Evolutionary conservation across 2,797 vertebrate species (phyloP).

Genomic region (Alcedo atthis): DNA sequence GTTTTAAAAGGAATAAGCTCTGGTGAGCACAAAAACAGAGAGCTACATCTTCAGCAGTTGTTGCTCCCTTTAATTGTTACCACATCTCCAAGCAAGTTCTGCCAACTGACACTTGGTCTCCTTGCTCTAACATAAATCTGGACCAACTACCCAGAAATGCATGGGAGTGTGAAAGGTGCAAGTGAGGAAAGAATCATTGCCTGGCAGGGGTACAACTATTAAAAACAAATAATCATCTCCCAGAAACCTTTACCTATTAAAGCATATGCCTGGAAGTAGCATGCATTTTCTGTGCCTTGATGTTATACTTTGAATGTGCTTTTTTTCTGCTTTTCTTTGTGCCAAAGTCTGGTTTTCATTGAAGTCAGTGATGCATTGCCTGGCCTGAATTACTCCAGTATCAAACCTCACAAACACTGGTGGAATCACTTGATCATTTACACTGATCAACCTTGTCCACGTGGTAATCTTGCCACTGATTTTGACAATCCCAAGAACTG

Average conservation of each 20-base stretch:
- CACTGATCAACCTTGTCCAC: background rate
- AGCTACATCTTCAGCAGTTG: background rate
- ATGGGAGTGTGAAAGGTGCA: background rate
- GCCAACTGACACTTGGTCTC: background rate
- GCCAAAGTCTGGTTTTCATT: conserved; percentile 42
- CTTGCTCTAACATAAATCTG: background rate
- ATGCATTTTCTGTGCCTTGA: conserved; percentile 48
- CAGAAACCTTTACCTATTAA: conserved; percentile 33
- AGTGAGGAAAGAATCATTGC: background rate
- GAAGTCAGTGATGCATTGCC: conserved; percentile 33
- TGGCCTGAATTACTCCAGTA: background rate
- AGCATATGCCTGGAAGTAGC: conserved; percentile 44
- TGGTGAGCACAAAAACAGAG: background rate
- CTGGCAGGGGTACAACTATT: background rate
- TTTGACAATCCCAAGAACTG: conserved; percentile 29
- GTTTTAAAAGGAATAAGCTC: background rate
- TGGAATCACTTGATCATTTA: background rate
- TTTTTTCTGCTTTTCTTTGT: background rate
- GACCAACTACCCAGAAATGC: background rate
- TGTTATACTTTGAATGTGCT: conserved; percentile 34
- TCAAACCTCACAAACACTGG: background rate
- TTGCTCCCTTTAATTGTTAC: background rate
- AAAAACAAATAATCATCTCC: background rate
- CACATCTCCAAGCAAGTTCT: background rate
- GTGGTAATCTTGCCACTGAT: conserved; percentile 11